These are phyloP conservation scores for Oxycera nigricornis DNA, from an alignment of 2,888 invertebrate species.

Conservation along the genomic window DNA sequence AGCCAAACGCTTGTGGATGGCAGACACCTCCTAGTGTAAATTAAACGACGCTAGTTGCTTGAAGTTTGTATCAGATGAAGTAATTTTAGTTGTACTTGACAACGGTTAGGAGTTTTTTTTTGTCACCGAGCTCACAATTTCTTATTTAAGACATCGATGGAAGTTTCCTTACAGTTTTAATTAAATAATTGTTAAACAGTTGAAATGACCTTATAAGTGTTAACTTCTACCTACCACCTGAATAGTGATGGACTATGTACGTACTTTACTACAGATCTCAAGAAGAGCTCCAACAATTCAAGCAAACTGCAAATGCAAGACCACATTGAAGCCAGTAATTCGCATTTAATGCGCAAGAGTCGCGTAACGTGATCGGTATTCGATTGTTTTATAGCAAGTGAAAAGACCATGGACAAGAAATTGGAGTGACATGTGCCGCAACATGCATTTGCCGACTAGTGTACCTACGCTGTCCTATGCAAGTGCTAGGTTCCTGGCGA, in stretches of 20 bases:
- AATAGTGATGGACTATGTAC: conserved; percentile 36
- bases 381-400: conserved; percentile 48
- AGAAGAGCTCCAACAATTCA: background rate
- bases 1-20: background rate
- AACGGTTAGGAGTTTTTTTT: too few species aligned
- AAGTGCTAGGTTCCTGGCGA: conserved; percentile 4
- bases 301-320: background rate
- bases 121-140: too few species aligned
- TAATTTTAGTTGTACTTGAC: too few species aligned
- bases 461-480: background rate
- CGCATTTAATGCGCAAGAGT: conserved; percentile 38
- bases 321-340: conserved; percentile 32
- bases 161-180: too few species aligned
- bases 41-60: background rate
- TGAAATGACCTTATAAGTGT: too few species aligned
- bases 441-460: conserved; percentile 37
- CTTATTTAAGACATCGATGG: too few species aligned
- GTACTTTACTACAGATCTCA: conserved; percentile 46
- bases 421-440: conserved; percentile 51
- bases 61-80: too few species aligned
- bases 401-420: conserved; percentile 46
- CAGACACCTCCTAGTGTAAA: background rate
- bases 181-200: too few species aligned
- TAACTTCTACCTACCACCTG: conserved; percentile 21
- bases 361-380: conserved; percentile 50